phyloP scores from a whole-genome alignment of 2,888 invertebrate genomes.

The Glaucopsyche alexis region DNA sequence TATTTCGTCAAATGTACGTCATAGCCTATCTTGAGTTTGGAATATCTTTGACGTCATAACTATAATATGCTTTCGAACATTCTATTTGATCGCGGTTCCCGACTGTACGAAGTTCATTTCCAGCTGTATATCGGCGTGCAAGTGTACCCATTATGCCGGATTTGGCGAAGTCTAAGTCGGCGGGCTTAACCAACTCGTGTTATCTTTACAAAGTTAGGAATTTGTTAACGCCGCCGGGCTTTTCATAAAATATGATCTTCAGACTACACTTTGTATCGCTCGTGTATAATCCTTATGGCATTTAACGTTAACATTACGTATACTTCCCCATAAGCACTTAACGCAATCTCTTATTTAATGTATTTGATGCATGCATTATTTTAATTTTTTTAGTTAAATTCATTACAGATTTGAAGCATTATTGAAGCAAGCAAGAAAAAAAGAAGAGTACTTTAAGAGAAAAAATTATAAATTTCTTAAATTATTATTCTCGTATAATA shows the following conservation, averaged over 20 bases:
- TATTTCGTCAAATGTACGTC: too few species aligned
- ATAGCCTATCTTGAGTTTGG: too few species aligned
- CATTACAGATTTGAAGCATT: too few species aligned
- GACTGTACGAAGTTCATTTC: neutral
- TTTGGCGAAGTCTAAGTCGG: constrained; percentile 51
- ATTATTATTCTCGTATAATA: too few species aligned
- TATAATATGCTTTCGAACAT: too few species aligned
- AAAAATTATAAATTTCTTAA: too few species aligned
- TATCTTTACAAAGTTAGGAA: constrained; percentile 65
- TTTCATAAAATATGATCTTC: constrained; percentile 50
- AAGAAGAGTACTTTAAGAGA: too few species aligned
- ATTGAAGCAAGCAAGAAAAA: too few species aligned
- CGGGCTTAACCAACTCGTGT: constrained; percentile 58
- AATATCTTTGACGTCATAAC: too few species aligned
- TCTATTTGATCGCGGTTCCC: neutral
- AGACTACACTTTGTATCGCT: constrained; percentile 38
- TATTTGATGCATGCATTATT: neutral
- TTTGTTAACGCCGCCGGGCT: constrained; percentile 58
- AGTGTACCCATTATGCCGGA: constrained; percentile 42
- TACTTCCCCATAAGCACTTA: neutral
- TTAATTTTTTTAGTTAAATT: too few species aligned
- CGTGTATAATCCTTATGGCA: constrained; percentile 29
- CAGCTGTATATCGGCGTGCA: neutral
- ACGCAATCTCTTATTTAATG: neutral
- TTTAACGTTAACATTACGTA: constrained; percentile 8